A percentile compares a stretch with the other conserved stretches of the same genome.
Evolutionary conservation across 2,888 invertebrate species (phyloP).

Genomic region (Ferrisia virgata): DNA sequence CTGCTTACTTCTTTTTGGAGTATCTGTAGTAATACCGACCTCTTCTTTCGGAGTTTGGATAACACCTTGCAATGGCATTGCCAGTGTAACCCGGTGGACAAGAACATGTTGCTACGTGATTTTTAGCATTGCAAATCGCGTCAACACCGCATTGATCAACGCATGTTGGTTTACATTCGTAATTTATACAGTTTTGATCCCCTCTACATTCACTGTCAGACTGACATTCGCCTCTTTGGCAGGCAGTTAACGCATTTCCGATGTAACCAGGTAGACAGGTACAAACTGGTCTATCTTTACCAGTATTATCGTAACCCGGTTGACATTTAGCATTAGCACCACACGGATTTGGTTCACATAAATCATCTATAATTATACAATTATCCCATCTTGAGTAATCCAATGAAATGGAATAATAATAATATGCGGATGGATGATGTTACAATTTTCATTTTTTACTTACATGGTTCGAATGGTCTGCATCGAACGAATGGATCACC

Average conservation of each 20-base stretch:
- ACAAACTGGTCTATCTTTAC: constrained; percentile 80
- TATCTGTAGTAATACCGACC: constrained; percentile 40
- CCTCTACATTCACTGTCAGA: constrained; percentile 73
- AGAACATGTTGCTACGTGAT: constrained; percentile 78
- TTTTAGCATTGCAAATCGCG: constrained; percentile 70
- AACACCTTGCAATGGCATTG: constrained; percentile 60
- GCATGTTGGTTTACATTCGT: constrained; percentile 64
- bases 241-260: constrained; percentile 72
- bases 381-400: neutral
- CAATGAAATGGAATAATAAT: neutral
- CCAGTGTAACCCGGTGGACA: constrained; percentile 68
- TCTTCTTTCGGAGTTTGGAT: constrained; percentile 49
- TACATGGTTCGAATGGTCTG: constrained; percentile 75
- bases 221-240: constrained; percentile 75
- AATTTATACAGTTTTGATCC: constrained; percentile 53
- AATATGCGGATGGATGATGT: no score
- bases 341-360: constrained; percentile 84
- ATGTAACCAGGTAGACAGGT: constrained; percentile 76
- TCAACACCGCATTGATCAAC: constrained; percentile 74
- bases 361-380: constrained; percentile 62
- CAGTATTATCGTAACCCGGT: constrained; percentile 77
- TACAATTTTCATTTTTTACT: constrained; percentile 51
- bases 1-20: constrained; percentile 19
- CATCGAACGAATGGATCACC: constrained; percentile 81
- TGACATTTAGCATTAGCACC: constrained; percentile 74